Evolutionary conservation across 2,113 vertebrate species (phyloP).

Genomic region (Ciconia stormi): DNA sequence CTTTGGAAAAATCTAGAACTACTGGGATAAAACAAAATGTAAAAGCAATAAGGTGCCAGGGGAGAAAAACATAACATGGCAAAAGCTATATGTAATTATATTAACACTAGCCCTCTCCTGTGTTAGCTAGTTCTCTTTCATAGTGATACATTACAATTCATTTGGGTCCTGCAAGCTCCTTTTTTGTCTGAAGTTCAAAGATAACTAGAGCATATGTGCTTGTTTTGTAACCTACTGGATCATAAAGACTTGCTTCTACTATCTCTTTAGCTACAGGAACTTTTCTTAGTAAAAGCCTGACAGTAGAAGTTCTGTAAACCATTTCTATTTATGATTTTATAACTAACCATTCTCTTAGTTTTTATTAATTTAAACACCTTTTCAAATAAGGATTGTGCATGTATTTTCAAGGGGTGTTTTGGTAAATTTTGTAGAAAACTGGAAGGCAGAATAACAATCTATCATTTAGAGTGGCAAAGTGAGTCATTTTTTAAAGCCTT

Average conservation of each 20-base stretch:
- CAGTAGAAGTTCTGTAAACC: neutral
- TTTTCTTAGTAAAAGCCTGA: neutral
- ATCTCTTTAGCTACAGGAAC: neutral
- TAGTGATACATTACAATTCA: neutral
- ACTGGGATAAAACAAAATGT: neutral
- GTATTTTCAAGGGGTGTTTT: neutral
- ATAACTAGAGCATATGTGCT: neutral
- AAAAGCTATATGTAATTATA: neutral
- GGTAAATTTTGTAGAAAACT: neutral
- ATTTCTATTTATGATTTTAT: neutral
- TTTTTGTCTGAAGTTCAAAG: neutral
- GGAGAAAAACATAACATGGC: neutral
- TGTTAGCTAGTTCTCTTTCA: neutral
- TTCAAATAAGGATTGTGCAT: neutral
- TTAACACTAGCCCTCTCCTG: neutral
- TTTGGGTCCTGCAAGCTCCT: neutral
- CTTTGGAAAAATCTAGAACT: neutral
- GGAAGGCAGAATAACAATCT: neutral
- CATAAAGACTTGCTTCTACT: neutral
- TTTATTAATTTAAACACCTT: neutral
- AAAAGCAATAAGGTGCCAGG: neutral
- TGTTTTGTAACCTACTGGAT: neutral
- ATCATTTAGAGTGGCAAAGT: neutral
- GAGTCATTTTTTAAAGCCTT: neutral
- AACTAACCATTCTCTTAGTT: fast-evolving